A percentile compares a stretch with the other conserved stretches of the same genome.
These are phyloP conservation scores for Venturia canescens DNA, from an alignment of 1,140 invertebrate genomes.

Conservation along the genomic window DNA sequence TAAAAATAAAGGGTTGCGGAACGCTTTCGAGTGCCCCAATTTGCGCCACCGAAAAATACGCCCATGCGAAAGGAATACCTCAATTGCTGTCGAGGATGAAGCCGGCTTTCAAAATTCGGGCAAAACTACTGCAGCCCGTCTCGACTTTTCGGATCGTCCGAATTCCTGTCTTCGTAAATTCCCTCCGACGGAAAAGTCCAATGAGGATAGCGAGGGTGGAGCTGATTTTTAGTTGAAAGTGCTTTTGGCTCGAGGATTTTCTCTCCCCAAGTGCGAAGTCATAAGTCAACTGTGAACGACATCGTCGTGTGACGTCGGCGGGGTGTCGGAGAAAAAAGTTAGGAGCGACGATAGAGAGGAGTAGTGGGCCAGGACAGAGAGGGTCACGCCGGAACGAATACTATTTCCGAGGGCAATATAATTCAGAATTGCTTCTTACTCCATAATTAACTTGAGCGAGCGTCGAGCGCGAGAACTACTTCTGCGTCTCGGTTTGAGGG, in stretches of 20 bases:
- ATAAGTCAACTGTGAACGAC: not conserved
- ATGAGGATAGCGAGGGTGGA: too few relatives aligned
- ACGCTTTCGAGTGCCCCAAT: too few relatives aligned
- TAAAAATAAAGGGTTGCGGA: too few relatives aligned
- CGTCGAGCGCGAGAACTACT: constrained; percentile 16
- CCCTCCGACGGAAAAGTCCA: too few relatives aligned
- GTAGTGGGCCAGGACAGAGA: not conserved
- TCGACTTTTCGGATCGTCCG: too few relatives aligned
- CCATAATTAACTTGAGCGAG: constrained; percentile 31
- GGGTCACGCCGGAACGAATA: constrained; percentile 18
- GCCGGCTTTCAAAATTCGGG: too few relatives aligned
- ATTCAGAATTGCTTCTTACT: constrained; percentile 31
- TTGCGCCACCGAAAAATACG: too few relatives aligned
- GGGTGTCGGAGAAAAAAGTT: not conserved
- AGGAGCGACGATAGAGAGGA: not conserved
- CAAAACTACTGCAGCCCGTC: too few relatives aligned
- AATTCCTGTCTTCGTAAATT: too few relatives aligned
- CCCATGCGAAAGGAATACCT: too few relatives aligned
- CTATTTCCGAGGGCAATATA: constrained; percentile 7
- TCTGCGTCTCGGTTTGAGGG: constrained; percentile 26
- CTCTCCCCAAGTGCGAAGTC: not conserved
- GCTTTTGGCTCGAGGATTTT: not conserved
- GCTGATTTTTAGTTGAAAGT: not conserved
- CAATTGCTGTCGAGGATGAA: too few relatives aligned
- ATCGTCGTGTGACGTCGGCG: not conserved